These are phyloP conservation scores for Saccostrea echinata DNA, from an alignment of 1,140 invertebrate species.

Conservation along the genomic window DNA sequence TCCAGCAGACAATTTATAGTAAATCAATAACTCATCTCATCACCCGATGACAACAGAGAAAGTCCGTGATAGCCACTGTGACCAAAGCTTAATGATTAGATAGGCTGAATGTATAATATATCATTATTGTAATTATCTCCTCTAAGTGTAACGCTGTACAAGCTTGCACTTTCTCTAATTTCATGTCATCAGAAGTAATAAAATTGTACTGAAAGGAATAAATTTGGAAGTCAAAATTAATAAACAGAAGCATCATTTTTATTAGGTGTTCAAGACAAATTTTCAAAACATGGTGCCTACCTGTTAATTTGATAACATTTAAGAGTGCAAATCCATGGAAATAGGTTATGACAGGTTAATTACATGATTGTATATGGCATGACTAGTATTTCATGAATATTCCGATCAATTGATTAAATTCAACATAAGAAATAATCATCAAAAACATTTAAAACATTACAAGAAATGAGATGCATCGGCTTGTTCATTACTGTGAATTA, in stretches of 20 bases:
- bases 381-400: background rate
- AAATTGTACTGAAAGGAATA: background rate
- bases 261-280: no score
- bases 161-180: no score
- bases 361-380: background rate
- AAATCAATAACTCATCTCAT: background rate
- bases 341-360: background rate
- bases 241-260: no score
- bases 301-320: no score
- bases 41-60: background rate
- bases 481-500: background rate
- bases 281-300: no score
- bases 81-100: no score
- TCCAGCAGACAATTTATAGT: conserved; percentile 1
- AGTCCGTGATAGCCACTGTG: background rate
- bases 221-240: background rate
- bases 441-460: background rate
- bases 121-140: no score
- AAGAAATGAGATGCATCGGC: background rate
- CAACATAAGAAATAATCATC: background rate
- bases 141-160: no score
- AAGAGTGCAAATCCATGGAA: background rate
- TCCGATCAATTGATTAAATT: background rate
- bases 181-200: background rate
- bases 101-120: no score